These are phyloP conservation scores for Hylyphantes graminicola DNA, from an alignment of 1,140 invertebrate genomes.

Conservation along the genomic window DNA sequence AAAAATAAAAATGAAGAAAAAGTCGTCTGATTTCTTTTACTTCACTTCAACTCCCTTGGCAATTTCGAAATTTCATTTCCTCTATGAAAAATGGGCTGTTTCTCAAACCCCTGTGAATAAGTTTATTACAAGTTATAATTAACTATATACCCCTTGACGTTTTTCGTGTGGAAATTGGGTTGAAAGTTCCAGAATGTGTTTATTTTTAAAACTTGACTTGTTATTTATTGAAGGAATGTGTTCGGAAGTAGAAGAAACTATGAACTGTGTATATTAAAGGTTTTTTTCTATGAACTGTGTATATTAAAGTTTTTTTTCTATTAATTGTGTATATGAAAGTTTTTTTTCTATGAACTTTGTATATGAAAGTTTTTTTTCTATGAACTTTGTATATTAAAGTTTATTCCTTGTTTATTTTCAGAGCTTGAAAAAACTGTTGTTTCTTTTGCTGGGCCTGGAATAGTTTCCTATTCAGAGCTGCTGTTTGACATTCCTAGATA, in stretches of 20 bases:
- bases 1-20: slow-evolving; percentile 4
- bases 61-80: slow-evolving; percentile 35
- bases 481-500: slow-evolving; percentile 84
- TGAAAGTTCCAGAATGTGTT: too few species aligned
- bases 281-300: too few species aligned
- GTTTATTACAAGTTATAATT: too few species aligned
- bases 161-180: too few species aligned
- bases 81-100: not conserved
- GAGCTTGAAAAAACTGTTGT: slow-evolving; percentile 62
- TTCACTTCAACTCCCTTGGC: not conserved
- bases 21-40: not conserved
- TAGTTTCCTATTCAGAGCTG: slow-evolving; percentile 80
- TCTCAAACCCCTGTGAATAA: too few species aligned
- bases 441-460: slow-evolving; percentile 74
- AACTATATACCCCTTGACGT: too few species aligned
- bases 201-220: too few species aligned
- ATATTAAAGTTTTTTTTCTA: slow-evolving; percentile 16
- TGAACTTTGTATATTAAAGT: not conserved
- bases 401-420: slow-evolving; percentile 57
- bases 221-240: too few species aligned
- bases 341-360: not conserved
- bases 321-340: not conserved
- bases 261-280: not conserved
- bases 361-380: not conserved
- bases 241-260: too few species aligned